A percentile compares a stretch with the other conserved stretches of the same genome.
Evolutionary conservation across 2,888 invertebrate species (phyloP).

Genomic region (Ptilodon capucinus): DNA sequence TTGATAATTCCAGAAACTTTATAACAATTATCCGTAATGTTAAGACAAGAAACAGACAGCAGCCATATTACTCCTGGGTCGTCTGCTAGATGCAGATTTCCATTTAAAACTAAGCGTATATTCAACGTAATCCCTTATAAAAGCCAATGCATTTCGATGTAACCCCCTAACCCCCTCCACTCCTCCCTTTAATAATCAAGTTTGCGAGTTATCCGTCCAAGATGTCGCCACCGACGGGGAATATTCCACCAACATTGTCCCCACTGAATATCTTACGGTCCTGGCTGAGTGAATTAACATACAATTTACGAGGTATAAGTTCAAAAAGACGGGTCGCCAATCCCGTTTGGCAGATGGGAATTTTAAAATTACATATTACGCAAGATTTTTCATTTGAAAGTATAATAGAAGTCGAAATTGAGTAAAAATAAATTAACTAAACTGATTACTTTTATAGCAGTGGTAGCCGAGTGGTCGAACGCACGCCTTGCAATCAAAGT

Average conservation of each 20-base stretch:
- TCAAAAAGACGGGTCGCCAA: conserved; percentile 33
- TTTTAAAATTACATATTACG: neutral
- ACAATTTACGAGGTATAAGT: conserved; percentile 52
- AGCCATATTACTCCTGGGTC: too few relatives aligned
- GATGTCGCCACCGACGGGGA: conserved; percentile 63
- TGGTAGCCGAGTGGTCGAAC: too few relatives aligned
- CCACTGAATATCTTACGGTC: conserved; percentile 52
- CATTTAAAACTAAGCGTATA: conserved; percentile 5
- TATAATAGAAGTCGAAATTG: too few relatives aligned
- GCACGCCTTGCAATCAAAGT: too few relatives aligned
- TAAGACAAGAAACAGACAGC: too few relatives aligned
- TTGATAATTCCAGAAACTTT: too few relatives aligned
- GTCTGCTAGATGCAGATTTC: neutral
- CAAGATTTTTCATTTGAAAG: neutral
- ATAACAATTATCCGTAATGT: too few relatives aligned
- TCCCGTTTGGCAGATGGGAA: conserved; percentile 15
- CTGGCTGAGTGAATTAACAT: conserved; percentile 66
- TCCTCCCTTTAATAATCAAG: conserved; percentile 65
- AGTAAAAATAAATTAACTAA: too few relatives aligned
- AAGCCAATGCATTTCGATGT: conserved; percentile 41
- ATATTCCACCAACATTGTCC: conserved; percentile 60
- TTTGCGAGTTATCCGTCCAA: conserved; percentile 62
- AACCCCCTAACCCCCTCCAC: conserved; percentile 11
- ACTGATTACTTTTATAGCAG: too few relatives aligned
- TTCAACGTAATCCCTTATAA: conserved; percentile 20